Evolutionary conservation across 2,797 vertebrate species (phyloP).

Genomic region (Melanotaenia parkinsoni): DNA sequence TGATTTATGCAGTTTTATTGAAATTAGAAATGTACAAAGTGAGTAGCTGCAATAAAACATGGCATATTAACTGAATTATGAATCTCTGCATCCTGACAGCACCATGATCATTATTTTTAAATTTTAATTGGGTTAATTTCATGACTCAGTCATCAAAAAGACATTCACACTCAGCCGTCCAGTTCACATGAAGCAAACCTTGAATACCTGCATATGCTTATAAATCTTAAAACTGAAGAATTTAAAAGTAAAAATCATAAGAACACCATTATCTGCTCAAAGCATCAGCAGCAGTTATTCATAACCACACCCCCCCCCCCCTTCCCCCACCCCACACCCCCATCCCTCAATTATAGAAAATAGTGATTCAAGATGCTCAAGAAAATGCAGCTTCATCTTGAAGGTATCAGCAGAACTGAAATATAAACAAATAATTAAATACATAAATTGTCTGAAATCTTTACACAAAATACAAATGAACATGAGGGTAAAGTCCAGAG

Average conservation of each 20-base stretch:
- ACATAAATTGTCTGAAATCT: neutral
- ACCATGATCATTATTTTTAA: slow-evolving; percentile 23
- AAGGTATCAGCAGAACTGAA: slow-evolving; percentile 85
- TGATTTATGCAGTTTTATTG: slow-evolving; percentile 51
- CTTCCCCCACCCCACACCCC: neutral
- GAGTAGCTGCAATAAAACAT: slow-evolving; percentile 33
- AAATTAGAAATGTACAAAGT: slow-evolving; percentile 64
- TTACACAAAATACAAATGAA: neutral
- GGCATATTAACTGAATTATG: slow-evolving; percentile 28
- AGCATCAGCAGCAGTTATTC: slow-evolving; percentile 62
- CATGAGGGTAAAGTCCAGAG: neutral
- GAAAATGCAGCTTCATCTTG: slow-evolving; percentile 30
- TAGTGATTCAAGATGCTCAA: slow-evolving; percentile 32
- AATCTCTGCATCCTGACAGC: slow-evolving; percentile 33
- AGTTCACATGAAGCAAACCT: slow-evolving; percentile 39
- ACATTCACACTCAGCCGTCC: slow-evolving; percentile 46
- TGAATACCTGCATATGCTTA: slow-evolving; percentile 62
- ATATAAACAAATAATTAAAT: slow-evolving; percentile 30
- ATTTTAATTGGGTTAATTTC: slow-evolving; percentile 28
- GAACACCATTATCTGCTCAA: slow-evolving; percentile 44
- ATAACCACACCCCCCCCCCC: slow-evolving; percentile 17
- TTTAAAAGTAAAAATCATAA: slow-evolving; percentile 69
- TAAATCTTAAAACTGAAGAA: slow-evolving; percentile 54
- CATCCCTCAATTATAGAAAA: slow-evolving; percentile 50
- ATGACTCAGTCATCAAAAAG: slow-evolving; percentile 35